Evolutionary conservation across 2,888 invertebrate species (phyloP).

Genomic region (Lithophane ornitopus): DNA sequence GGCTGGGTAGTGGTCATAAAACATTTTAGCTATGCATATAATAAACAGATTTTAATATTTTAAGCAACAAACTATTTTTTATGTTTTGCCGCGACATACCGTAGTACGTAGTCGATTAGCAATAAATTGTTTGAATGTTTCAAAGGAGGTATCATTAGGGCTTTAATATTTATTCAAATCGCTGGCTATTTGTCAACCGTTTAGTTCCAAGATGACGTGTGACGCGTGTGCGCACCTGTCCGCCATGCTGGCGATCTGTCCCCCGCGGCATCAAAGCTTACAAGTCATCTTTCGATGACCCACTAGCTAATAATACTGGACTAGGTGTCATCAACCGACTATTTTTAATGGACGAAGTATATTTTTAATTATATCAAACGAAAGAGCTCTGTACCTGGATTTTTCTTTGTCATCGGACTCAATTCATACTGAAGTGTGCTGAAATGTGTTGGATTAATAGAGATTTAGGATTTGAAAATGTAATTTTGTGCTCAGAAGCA

Average conservation of each 20-base stretch:
- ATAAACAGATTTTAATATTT: constrained; percentile 40
- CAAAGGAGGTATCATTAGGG: constrained; percentile 24
- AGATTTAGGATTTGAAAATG: background rate
- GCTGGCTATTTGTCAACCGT: constrained; percentile 51
- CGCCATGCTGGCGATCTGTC: constrained; percentile 39
- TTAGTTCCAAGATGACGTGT: constrained; percentile 51
- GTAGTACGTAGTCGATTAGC: background rate
- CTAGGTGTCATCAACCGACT: constrained; percentile 62
- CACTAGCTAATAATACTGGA: constrained; percentile 57
- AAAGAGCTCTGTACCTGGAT: constrained; percentile 32
- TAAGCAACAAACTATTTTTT: constrained; percentile 12
- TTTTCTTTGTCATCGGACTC: constrained; percentile 27
- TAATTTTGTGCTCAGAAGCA: background rate
- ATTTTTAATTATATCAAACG: constrained; percentile 34
- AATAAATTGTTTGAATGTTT: constrained; percentile 32
- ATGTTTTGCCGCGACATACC: background rate
- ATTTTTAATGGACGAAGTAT: constrained; percentile 53
- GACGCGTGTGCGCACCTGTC: constrained; percentile 54
- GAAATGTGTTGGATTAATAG: background rate
- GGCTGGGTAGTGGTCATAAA: constrained; percentile 54
- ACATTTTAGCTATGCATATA: constrained; percentile 50
- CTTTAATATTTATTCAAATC: constrained; percentile 38
- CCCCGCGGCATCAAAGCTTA: constrained; percentile 60
- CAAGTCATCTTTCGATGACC: constrained; percentile 62
- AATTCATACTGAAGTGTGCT: constrained; percentile 1